Base-by-base conservation (phyloP, 1,140 invertebrate species). In the Lepidotrigona ventralis region DNA sequence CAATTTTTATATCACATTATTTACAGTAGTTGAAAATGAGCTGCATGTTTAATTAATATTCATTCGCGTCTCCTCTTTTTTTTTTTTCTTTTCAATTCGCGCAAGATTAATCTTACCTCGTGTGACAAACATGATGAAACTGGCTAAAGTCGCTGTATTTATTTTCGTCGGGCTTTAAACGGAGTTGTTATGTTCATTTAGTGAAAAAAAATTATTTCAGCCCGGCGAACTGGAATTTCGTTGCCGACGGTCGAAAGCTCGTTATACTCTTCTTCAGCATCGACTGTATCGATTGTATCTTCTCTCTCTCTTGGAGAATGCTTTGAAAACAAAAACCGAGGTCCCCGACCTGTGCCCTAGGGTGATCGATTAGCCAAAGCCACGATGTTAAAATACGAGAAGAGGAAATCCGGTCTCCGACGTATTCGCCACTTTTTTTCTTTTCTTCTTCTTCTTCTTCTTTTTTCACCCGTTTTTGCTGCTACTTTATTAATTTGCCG, bases 381-480 rank as follows among this genome's bases (percentile, higher is more conserved):
- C 69, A 21, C 26, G 71, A 76, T 63, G 78, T 83, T 86, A 84
- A 86, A 70, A 84, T 77, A 69, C 86, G 53, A 75, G 56, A n/a
- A 60, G 60, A 84, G 85, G 86, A 87, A 86, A 87, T 87, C 85
- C 81, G 86, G 81, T 80, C 60, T 83, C 63, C 15, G 85, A 86
- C 60, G 73, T 68, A 33, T 46, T 46, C 46, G 39, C 39, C 39
- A 46, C 39, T 46, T 46, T 39, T 39, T 39, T 19, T 63, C 26
- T 51, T 39, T 17, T 4, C 19, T 0, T 2, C 54, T 8, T 5
- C 29, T 58, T 46, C 26, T 15, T 66, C 53, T 53, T 39, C 21
- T 46, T 17, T n/a, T 39, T 29, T 26, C 12, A 12, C 5, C 11
- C 19, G 21, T 12, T 17, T n/a, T 66, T 11, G 9, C 33, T 8